Evolutionary conservation across 2,797 vertebrate species (phyloP), one percentile per base, ranked within the genome.

Genomic region (Malacoctenus gilli): DNA sequence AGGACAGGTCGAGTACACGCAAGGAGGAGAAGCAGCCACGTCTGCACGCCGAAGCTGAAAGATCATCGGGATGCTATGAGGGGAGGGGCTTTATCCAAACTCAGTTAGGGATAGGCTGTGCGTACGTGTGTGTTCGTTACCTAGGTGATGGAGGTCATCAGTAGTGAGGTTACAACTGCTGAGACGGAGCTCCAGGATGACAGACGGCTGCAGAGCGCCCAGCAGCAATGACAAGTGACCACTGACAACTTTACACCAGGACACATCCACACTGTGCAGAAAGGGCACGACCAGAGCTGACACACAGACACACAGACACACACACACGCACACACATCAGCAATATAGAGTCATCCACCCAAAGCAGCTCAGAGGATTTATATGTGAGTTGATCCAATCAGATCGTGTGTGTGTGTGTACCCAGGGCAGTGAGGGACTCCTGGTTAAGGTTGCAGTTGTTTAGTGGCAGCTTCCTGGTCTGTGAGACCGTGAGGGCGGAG

Each of bases 161-260:
- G 88, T 88, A 21, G 85, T 87, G 85, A 98, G 91, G 46, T 92
- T 89, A 67, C 95, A 98, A 93, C 95, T 97, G 89, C 93, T 94
- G 84, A 96, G 89, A 68, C 83, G 88, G 58, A 95, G 90, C 73
- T 92, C 93, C 68, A 74, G 80, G 65, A 95, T 50, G 2, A 71
- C 59, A 1, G 89, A 86, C 28, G 83, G 83, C 77, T 91, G 90
- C 56, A 96, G 56, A 0, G 82, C 86, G 36, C 92, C 92, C 73
- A 94, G 85, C 67, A 97, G 87, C 73, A 92, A 77, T 37, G 85
- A 71, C 59, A 95, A 68, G 60, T 88, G 94, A 25, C 94, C 93
- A 4, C 94, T 93, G 31, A 95, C 90, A 77, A 91, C 92, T 68
- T 96, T 97, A 87, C 93, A 93, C 95, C 95, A 98, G 61, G 95